These are phyloP conservation scores for Mallotus villosus DNA, from an alignment of 2,797 vertebrate genomes.

Conservation along the genomic window DNA sequence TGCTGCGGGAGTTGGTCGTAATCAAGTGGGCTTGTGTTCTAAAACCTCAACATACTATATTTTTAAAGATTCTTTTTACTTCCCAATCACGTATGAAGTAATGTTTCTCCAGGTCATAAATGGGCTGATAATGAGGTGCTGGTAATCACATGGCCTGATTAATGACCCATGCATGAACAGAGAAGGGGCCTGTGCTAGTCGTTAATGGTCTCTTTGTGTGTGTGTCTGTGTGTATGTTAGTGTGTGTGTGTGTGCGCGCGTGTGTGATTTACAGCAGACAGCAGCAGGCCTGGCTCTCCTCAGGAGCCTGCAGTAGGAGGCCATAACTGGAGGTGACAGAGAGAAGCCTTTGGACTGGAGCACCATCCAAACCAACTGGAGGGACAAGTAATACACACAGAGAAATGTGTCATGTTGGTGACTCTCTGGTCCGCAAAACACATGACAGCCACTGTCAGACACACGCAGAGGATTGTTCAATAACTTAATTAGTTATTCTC, in stretches of 20 bases:
- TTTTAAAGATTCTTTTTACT: conserved; percentile 39
- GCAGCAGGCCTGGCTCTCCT: conserved; percentile 70
- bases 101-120: conserved; percentile 32
- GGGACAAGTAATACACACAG: conserved; percentile 70
- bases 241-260: conserved; percentile 45
- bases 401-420: conserved; percentile 75
- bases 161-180: conserved; percentile 49
- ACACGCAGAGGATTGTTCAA: conserved; percentile 59
- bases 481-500: conserved; percentile 67
- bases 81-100: conserved; percentile 30
- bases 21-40: neutral
- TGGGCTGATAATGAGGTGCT: conserved; percentile 23
- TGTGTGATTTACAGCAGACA: conserved; percentile 69
- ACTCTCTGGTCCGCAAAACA: conserved; percentile 66
- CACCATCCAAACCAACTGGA: conserved; percentile 71
- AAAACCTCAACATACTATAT: conserved; percentile 43
- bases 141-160: conserved; percentile 48
- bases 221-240: neutral
- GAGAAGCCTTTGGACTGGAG: conserved; percentile 61
- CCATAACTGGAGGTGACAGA: conserved; percentile 73
- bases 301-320: conserved; percentile 60
- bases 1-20: neutral
- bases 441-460: conserved; percentile 61
- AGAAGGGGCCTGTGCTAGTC: conserved; percentile 63
- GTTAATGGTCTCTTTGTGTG: conserved; percentile 72